Conservation (phyloP, 1,140 invertebrate species). For the Laupala kohalensis region DNA sequence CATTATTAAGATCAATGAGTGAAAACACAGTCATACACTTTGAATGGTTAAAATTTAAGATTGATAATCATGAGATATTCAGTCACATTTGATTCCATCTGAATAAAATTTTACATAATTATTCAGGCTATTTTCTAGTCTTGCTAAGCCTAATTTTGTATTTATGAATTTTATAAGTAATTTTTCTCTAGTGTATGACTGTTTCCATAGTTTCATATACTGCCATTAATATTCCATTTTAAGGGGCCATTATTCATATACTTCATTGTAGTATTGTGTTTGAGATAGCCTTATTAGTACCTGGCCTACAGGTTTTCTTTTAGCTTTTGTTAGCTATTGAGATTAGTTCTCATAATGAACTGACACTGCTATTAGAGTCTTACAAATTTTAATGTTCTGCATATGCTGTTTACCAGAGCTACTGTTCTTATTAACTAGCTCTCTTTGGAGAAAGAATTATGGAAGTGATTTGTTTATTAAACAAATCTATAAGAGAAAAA, state of each 20-base stretch:
- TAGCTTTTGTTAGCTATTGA: neutral
- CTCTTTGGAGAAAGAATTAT: too few relatives aligned
- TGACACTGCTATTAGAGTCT: neutral
- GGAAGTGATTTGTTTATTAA: too few relatives aligned
- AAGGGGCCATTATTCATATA: neutral
- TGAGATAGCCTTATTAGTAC: neutral
- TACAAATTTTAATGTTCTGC: neutral
- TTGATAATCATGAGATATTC: too few relatives aligned
- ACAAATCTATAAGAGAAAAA: neutral
- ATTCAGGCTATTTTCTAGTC: too few relatives aligned
- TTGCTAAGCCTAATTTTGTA: too few relatives aligned
- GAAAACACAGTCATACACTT: neutral
- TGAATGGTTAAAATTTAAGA: neutral
- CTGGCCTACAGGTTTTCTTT: neutral
- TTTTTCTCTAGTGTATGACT: neutral
- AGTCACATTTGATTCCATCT: too few relatives aligned
- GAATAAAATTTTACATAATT: too few relatives aligned
- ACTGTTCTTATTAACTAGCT: too few relatives aligned
- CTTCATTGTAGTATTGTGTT: neutral
- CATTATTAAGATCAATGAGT: neutral
- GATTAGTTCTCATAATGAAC: neutral
- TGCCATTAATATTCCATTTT: neutral
- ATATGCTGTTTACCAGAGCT: too few relatives aligned
- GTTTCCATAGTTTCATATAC: neutral
- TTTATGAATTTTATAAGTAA: too few relatives aligned